These are phyloP conservation scores for Ctenopoma kingsleyae DNA, from an alignment of 2,797 vertebrate species.

Conservation along the genomic window DNA sequence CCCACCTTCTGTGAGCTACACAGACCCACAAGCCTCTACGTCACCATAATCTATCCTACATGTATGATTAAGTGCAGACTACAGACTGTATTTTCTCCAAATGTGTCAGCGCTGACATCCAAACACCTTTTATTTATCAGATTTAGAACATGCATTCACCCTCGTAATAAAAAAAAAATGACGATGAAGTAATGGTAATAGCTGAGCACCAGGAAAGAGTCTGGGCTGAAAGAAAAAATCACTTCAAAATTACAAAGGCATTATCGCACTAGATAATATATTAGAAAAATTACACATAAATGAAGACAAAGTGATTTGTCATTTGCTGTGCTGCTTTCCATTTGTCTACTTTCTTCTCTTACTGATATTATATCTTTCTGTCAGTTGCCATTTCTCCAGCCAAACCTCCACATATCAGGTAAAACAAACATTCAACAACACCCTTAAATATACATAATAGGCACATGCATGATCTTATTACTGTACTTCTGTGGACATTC, in stretches of 20 bases:
- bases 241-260: background rate
- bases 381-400: conserved; percentile 79
- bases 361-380: conserved; percentile 21
- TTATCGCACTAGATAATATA: background rate
- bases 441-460: conserved; percentile 14
- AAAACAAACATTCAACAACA: conserved; percentile 32
- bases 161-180: conserved; percentile 8
- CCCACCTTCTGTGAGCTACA: conserved; percentile 39
- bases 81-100: conserved; percentile 29
- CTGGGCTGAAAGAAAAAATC: background rate
- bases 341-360: conserved; percentile 11
- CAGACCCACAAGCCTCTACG: conserved; percentile 10
- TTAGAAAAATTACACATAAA: conserved; percentile 2
- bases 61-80: conserved; percentile 32
- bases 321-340: background rate
- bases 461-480: conserved; percentile 19
- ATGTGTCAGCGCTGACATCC: conserved; percentile 10
- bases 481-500: conserved; percentile 24
- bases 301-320: conserved; percentile 5
- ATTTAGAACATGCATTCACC: conserved; percentile 11
- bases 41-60: conserved; percentile 31
- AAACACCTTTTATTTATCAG: conserved; percentile 36
- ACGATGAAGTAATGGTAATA: conserved; percentile 1
- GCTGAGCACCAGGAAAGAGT: conserved; percentile 1
- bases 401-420: conserved; percentile 82